Evolutionary conservation across 2,888 invertebrate genomes (phyloP).

Genomic region (Volucella inanis): DNA sequence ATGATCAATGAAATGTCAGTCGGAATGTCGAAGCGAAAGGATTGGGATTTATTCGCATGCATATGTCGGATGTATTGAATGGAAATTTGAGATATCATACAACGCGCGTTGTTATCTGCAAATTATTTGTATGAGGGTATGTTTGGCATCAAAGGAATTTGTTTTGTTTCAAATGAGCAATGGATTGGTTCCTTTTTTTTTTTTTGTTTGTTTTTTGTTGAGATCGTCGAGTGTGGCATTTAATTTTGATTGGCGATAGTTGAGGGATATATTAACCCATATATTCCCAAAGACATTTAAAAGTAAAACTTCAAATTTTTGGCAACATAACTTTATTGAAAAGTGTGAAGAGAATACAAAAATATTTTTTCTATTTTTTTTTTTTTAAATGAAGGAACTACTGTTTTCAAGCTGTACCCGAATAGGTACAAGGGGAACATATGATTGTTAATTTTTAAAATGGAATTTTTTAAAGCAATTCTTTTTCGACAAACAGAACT

Average conservation of each 20-base stretch:
- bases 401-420: too few relatives aligned
- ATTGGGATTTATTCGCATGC: slow-evolving; percentile 30
- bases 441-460: too few relatives aligned
- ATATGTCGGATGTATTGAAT: slow-evolving; percentile 27
- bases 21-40: slow-evolving; percentile 39
- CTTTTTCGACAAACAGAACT: too few relatives aligned
- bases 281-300: too few relatives aligned
- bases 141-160: slow-evolving; percentile 49
- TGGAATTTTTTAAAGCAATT: too few relatives aligned
- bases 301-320: too few relatives aligned
- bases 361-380: too few relatives aligned
- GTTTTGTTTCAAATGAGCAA: slow-evolving; percentile 27
- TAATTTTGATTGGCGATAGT: background rate
- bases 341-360: too few relatives aligned
- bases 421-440: too few relatives aligned
- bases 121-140: slow-evolving; percentile 26
- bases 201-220: background rate
- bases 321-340: too few relatives aligned
- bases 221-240: slow-evolving; percentile 15
- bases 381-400: too few relatives aligned
- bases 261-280: too few relatives aligned
- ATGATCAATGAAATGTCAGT: slow-evolving; percentile 63
- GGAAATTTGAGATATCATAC: slow-evolving; percentile 55
- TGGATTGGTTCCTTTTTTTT: background rate
- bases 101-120: slow-evolving; percentile 36